These are phyloP conservation scores for Ashinkailepas kermadecensis DNA, from an alignment of 2,888 invertebrate genomes.

Conservation along the genomic window DNA sequence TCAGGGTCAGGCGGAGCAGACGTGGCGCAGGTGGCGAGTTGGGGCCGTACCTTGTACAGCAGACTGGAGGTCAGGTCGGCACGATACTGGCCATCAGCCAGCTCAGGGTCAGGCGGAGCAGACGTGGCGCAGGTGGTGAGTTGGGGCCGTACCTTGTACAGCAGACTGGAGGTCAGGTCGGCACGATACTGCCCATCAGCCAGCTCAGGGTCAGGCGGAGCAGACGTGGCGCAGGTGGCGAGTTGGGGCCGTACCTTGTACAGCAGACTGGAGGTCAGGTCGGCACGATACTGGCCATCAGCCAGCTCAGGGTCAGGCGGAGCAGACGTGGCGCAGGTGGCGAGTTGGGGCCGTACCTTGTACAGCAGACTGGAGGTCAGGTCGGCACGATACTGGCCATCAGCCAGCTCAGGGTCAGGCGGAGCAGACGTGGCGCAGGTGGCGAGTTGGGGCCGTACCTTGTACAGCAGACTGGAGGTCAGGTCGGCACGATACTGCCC, in stretches of 20 bases:
- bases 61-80: slow-evolving; percentile 62
- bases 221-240: too few species aligned
- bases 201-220: slow-evolving; percentile 59
- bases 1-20: slow-evolving; percentile 51
- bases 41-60: slow-evolving; percentile 63
- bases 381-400: slow-evolving; percentile 58
- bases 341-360: slow-evolving; percentile 50
- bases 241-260: slow-evolving; percentile 56
- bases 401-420: slow-evolving; percentile 60
- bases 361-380: slow-evolving; percentile 71
- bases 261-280: slow-evolving; percentile 64
- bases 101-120: slow-evolving; percentile 55
- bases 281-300: slow-evolving; percentile 58
- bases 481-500: slow-evolving; percentile 61
- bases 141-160: slow-evolving; percentile 60
- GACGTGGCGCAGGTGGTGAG: too few species aligned
- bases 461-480: slow-evolving; percentile 71
- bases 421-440: too few species aligned
- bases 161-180: slow-evolving; percentile 61
- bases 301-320: slow-evolving; percentile 62
- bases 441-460: slow-evolving; percentile 47
- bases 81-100: slow-evolving; percentile 60
- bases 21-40: too few species aligned
- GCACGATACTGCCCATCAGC: slow-evolving; percentile 61
- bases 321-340: too few species aligned